Base-by-base conservation (phyloP, 2,797 vertebrate genomes). In the Cirrhinus molitorella region DNA sequence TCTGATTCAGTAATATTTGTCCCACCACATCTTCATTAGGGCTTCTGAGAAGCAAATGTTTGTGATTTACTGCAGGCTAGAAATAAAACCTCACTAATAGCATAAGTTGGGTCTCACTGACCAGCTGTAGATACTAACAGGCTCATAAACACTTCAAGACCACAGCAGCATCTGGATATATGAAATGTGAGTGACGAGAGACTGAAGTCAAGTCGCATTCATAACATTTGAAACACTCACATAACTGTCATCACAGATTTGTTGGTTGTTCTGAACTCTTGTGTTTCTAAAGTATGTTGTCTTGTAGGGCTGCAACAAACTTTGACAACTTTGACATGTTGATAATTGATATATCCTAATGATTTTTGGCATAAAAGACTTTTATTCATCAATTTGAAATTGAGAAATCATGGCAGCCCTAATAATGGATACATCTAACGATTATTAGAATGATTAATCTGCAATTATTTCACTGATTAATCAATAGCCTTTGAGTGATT, bases 11-110 rank as follows among this genome's bases (percentile, higher is more conserved):
- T 75, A 28, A 57, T 23, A 49, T 71, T 23, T 34, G 14, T 74
- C 61, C n/a, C 49, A 47, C 7, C 45, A 40, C 16, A 17, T 71
- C 37, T 74, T 75, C 37, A 57, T 61, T 63, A 80, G 72, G 17
- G 25, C 7, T 40, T 72, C 31, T 65, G 19, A 40, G 78, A 40
- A 68, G 78, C 13, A 25, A 28, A 43, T 63, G 57, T 55, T 53
- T 82, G 16, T 75, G 71, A 53, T 82, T 85, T 85, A 49, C 45
- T 78, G 12, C 68, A 45, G 57, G 68, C 37, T 31, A 76, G 57
- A 82, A 77, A 53, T 67, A 82, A 82, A 65, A 79, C 12, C 31
- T 67, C 13, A 40, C 8, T 51, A 25, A 65, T 25, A 53, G 51
- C 34, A 57, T 66, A 40, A 4, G 34, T 34, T 55, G 51, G 34